These are phyloP conservation scores for Clistopyga incitator DNA, from an alignment of 2,888 invertebrate genomes.

Conservation along the genomic window DNA sequence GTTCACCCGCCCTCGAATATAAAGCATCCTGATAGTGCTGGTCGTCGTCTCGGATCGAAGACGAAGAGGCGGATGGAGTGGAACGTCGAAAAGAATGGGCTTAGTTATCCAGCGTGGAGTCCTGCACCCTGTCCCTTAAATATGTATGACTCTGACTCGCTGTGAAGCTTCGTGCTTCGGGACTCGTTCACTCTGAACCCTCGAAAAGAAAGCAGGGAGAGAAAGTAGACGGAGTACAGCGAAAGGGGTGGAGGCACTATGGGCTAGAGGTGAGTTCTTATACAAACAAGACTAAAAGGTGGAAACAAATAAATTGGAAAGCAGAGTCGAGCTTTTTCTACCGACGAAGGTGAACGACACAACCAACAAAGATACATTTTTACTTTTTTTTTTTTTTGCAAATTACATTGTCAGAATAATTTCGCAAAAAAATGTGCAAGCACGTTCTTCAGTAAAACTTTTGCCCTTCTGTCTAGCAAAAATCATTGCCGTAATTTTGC, in stretches of 20 bases:
- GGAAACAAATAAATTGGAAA: slow-evolving; percentile 42
- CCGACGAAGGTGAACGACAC: neutral
- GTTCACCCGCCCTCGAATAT: slow-evolving; percentile 1
- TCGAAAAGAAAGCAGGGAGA: slow-evolving; percentile 21
- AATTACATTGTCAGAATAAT: too few species aligned
- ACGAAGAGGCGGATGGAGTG: neutral
- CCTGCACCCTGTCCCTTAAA: slow-evolving; percentile 70
- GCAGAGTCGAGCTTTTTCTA: slow-evolving; percentile 10
- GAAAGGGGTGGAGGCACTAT: slow-evolving; percentile 12
- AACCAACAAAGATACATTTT: neutral
- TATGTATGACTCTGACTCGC: slow-evolving; percentile 71
- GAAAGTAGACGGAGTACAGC: neutral
- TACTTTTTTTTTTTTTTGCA: too few species aligned
- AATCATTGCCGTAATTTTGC: too few species aligned
- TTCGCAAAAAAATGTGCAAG: too few species aligned
- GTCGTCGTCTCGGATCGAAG: neutral
- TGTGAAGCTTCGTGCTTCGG: slow-evolving; percentile 42
- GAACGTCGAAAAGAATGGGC: slow-evolving; percentile 68
- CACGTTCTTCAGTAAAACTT: too few species aligned
- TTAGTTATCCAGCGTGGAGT: slow-evolving; percentile 71
- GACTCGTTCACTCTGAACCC: slow-evolving; percentile 25
- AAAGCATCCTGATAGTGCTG: neutral
- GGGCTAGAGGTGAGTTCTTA: slow-evolving; percentile 27
- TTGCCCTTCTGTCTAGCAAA: too few species aligned
- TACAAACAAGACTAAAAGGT: slow-evolving; percentile 7